phyloP scores from a whole-genome alignment of 2,113 vertebrate species.

The Pollachius pollachius region DNA sequence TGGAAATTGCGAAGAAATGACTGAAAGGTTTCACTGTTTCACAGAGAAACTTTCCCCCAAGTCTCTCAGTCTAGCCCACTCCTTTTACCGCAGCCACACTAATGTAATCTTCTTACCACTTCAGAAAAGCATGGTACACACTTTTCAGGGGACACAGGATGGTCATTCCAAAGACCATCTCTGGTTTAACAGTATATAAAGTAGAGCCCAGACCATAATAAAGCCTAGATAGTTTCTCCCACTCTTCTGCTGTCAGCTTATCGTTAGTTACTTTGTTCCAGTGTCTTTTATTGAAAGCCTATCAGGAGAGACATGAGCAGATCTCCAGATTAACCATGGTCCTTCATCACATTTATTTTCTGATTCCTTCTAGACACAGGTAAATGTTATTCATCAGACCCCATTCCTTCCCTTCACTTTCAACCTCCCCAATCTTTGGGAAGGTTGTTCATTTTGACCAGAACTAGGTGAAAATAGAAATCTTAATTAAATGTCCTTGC shows the following conservation, averaged over 20 bases:
- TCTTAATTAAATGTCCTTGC: too few relatives aligned
- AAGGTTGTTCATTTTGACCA: too few relatives aligned
- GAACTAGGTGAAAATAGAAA: too few relatives aligned
- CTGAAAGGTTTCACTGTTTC: conserved; percentile 8
- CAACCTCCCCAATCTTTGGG: too few relatives aligned
- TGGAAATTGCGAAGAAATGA: background rate
- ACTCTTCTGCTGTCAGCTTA: conserved; percentile 25
- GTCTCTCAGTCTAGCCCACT: background rate
- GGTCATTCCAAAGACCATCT: conserved; percentile 31
- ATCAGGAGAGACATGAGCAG: background rate
- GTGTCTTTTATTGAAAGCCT: background rate
- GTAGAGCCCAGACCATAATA: conserved; percentile 29
- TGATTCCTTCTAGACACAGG: too few relatives aligned
- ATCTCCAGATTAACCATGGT: background rate
- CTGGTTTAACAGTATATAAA: conserved; percentile 4
- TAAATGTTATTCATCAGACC: too few relatives aligned
- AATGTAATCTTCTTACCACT: conserved; percentile 4
- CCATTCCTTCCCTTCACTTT: too few relatives aligned
- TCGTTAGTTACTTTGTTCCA: background rate
- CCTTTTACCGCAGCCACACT: conserved; percentile 4
- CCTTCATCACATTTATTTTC: background rate
- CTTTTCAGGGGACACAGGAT: conserved; percentile 28
- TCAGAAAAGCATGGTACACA: conserved; percentile 10
- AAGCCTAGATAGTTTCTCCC: conserved; percentile 16
- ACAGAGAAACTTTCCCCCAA: conserved; percentile 10